Evolutionary conservation across 2,797 vertebrate species (phyloP).

Genomic region (Oreochromis grahami): DNA sequence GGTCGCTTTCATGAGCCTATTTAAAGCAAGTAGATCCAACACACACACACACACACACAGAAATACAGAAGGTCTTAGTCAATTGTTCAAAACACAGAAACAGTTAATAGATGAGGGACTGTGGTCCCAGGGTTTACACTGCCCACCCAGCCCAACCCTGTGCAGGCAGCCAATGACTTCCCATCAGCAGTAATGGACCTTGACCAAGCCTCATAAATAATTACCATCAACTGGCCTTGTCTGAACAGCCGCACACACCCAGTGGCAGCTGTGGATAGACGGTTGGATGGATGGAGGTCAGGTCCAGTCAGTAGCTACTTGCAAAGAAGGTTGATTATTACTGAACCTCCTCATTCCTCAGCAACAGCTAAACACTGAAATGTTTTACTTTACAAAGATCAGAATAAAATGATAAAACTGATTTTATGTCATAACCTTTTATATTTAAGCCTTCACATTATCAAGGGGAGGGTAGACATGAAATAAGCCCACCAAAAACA

Average conservation of each 20-base stretch:
- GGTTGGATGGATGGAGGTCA: background rate
- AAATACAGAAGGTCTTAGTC: slow-evolving; percentile 28
- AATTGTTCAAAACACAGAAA: slow-evolving; percentile 50
- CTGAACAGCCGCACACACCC: slow-evolving; percentile 48
- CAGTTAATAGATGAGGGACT: slow-evolving; percentile 52
- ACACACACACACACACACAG: background rate
- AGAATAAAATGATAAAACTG: background rate
- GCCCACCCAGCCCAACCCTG: slow-evolving; percentile 16
- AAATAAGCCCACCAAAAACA: background rate
- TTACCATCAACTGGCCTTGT: slow-evolving; percentile 72
- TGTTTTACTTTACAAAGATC: background rate
- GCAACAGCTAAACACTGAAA: background rate
- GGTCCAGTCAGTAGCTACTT: slow-evolving; percentile 5
- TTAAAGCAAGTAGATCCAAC: slow-evolving; percentile 13
- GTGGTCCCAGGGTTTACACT: slow-evolving; percentile 41
- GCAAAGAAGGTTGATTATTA: slow-evolving; percentile 9
- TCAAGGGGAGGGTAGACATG: background rate
- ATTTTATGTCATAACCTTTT: background rate
- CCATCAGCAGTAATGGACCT: slow-evolving; percentile 76
- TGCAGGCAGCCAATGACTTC: slow-evolving; percentile 63
- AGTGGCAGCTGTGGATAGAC: slow-evolving; percentile 27
- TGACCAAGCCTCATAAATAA: slow-evolving; percentile 78
- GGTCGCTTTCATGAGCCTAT: slow-evolving; percentile 10
- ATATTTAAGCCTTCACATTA: background rate
- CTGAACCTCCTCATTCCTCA: background rate